Conservation (phyloP, 2,113 vertebrate species). For the Vidua macroura region DNA sequence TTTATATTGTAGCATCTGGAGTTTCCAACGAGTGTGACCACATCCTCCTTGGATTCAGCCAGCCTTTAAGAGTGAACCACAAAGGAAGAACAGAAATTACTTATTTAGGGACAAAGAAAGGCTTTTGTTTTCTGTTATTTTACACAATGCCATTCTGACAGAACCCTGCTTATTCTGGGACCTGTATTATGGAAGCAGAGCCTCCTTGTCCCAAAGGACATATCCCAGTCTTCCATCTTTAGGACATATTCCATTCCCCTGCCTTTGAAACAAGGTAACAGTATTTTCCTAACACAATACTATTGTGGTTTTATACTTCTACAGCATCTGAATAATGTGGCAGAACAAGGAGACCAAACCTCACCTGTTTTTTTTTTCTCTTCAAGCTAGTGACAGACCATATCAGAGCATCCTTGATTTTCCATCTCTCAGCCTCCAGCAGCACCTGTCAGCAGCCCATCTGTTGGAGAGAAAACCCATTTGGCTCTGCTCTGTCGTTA, state of each 20-base stretch:
- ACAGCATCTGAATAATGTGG: neutral
- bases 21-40: conserved; percentile 32
- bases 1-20: conserved; percentile 25
- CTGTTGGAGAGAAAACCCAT: neutral
- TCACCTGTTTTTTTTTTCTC: neutral
- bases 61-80: conserved; percentile 34
- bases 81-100: conserved; percentile 22
- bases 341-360: neutral
- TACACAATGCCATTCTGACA: conserved; percentile 10
- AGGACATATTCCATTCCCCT: neutral
- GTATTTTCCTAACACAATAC: neutral
- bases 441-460: conserved; percentile 25
- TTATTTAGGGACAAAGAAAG: conserved; percentile 34
- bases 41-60: conserved; percentile 28
- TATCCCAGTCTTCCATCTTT: neutral
- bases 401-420: neutral
- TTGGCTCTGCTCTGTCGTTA: neutral
- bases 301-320: neutral
- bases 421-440: neutral
- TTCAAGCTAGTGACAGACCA: neutral
- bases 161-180: neutral
- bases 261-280: neutral
- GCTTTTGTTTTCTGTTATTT: conserved; percentile 47
- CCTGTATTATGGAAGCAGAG: neutral
- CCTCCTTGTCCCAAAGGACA: neutral